Evolutionary conservation across 64 coral and sea anemone genomes (phyloP).

Genomic region (Montipora efflorescens): DNA sequence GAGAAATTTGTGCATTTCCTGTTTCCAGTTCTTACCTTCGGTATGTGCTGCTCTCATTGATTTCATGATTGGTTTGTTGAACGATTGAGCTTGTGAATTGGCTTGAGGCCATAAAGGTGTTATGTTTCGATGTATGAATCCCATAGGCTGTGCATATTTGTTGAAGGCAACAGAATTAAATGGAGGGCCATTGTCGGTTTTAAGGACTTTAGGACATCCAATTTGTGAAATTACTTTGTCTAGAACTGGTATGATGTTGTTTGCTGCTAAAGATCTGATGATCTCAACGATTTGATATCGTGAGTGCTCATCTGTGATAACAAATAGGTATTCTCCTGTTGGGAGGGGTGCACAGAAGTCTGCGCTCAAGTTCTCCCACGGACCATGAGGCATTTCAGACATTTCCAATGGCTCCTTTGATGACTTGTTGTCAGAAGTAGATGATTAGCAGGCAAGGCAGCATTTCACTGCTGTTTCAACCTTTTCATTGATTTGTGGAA

Average conservation of each 20-base stretch:
- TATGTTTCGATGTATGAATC: constrained; percentile 28
- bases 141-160: background rate
- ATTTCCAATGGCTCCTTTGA: constrained; percentile 38
- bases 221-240: constrained; percentile 20
- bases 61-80: too few species aligned
- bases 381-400: constrained; percentile 17
- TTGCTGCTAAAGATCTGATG: background rate
- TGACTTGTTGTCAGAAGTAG: too few species aligned
- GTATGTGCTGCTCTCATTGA: background rate
- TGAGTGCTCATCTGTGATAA: constrained; percentile 47
- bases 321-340: constrained; percentile 50
- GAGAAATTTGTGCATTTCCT: background rate
- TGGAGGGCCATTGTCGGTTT: constrained; percentile 30
- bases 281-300: constrained; percentile 58
- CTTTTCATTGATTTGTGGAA: too few species aligned
- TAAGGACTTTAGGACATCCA: background rate
- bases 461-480: too few species aligned
- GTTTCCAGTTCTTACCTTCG: background rate
- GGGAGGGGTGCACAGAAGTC: constrained; percentile 60
- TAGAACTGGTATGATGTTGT: background rate
- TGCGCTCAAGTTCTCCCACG: constrained; percentile 24
- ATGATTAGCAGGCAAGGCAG: too few species aligned
- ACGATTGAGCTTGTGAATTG: too few species aligned
- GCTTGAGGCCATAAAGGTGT: too few species aligned
- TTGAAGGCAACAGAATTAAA: constrained; percentile 18